Conservation (phyloP, 2,113 vertebrate species). For the Poeciliopsis turrubarensis region DNA sequence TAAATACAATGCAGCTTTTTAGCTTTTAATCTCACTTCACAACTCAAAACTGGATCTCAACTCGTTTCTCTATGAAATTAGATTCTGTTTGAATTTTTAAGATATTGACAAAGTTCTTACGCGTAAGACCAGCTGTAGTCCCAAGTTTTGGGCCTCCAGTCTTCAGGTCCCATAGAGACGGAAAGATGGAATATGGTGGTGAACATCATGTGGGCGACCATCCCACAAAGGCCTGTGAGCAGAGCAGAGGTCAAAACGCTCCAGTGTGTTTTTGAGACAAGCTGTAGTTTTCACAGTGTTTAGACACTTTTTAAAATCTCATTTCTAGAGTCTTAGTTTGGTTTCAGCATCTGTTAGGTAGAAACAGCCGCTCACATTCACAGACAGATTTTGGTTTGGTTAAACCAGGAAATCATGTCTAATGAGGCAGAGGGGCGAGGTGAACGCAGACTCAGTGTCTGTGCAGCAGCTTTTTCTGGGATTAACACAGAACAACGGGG, state of each 20-base stretch:
- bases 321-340: no score
- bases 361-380: background rate
- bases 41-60: background rate
- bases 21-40: background rate
- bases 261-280: no score
- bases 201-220: constrained; percentile 98
- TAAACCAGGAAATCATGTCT: background rate
- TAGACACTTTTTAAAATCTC: no score
- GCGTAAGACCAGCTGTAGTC: constrained; percentile 97
- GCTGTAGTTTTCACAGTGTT: no score
- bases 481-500: constrained; percentile 66
- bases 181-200: constrained; percentile 95
- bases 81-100: background rate
- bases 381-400: background rate
- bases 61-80: background rate
- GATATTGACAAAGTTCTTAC: constrained; percentile 69
- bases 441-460: constrained; percentile 16
- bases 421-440: constrained; percentile 10
- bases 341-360: no score
- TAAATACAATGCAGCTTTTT: background rate
- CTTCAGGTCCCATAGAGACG: constrained; percentile 91
- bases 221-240: constrained; percentile 89
- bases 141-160: constrained; percentile 96
- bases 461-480: constrained; percentile 63
- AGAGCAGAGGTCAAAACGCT: background rate